Evolutionary conservation across 92 coral and sea anemone genomes (phyloP), one percentile per base, ranked within the genome.

Genomic region (Montipora capitata): DNA sequence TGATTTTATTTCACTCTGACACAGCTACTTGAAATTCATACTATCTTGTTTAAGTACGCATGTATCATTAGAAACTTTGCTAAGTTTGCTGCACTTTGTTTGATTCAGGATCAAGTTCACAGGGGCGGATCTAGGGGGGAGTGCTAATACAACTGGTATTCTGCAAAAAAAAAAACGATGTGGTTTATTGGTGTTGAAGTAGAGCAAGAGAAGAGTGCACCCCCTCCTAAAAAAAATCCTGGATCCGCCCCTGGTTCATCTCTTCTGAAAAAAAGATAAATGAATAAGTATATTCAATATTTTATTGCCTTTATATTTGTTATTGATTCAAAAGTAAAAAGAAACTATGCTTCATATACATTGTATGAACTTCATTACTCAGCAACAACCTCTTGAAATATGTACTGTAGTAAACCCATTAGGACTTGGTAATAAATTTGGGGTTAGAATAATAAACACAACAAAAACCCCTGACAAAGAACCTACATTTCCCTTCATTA

Each of bases 31-130:
- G 1, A 45, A 45, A 45, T 45, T 45, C 52, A 8, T 45, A 45
- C 52, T 5, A 61, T 61, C 67, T 61, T 61, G 67, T 61, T 61
- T 61, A 61, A 61, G 67, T 61, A 61, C 67, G 3, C 67, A 61
- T 61, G 67, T 5, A 61, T 61, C 67, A 61, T 61, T 61, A 61
- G 67, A 61, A 61, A 61, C 67, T 61, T 61, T 61, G 67, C 67
- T 61, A 61, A 61, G 67, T 61, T 61, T 2, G 67, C 67, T 7
- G 67, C 15, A 61, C 67, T 61, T 61, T 61, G 7, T 61, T 61
- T 61, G 7, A 61, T 61, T 61, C 16, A 61, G 67, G 67, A 14
- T 61, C 67, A 61, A 61, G 67, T 61, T 61, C 52, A 45, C 20
- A 18, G 20, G 20, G 20, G 20, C 20, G 20, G 20, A 18, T 18